Evolutionary conservation across 2,113 vertebrate genomes (phyloP).

Genomic region (Perccottus glenii): DNA sequence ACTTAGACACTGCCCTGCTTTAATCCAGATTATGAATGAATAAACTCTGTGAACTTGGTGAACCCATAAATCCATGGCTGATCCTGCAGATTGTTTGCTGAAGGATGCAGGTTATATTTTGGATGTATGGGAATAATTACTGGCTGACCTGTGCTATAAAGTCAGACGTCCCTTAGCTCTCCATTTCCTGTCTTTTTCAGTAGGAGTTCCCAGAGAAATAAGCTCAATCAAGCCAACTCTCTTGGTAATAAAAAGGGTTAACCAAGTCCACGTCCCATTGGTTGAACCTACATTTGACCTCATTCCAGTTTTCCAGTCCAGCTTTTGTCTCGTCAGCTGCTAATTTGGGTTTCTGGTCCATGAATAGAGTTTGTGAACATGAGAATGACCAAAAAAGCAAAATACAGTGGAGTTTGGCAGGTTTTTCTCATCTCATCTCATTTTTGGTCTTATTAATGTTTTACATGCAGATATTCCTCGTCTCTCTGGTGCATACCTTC

Average conservation of each 20-base stretch:
- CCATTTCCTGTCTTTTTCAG: slow-evolving; percentile 32
- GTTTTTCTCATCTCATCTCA: slow-evolving; percentile 70
- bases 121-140: slow-evolving; percentile 34
- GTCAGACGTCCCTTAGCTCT: slow-evolving; percentile 29
- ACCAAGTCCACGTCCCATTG: slow-evolving; percentile 24
- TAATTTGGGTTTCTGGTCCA: slow-evolving; percentile 52
- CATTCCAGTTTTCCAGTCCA: slow-evolving; percentile 32
- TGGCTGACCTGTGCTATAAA: slow-evolving; percentile 25
- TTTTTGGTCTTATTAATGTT: slow-evolving; percentile 68
- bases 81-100: slow-evolving; percentile 12
- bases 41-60: background rate
- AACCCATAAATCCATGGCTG: background rate
- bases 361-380: slow-evolving; percentile 31
- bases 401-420: slow-evolving; percentile 10
- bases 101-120: slow-evolving; percentile 27
- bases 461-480: slow-evolving; percentile 51
- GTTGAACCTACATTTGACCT: slow-evolving; percentile 32
- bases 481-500: slow-evolving; percentile 43
- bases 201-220: slow-evolving; percentile 39
- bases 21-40: slow-evolving; percentile 5
- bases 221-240: slow-evolving; percentile 3
- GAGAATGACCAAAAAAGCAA: background rate
- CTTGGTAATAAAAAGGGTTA: slow-evolving; percentile 24
- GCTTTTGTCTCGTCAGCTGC: slow-evolving; percentile 39
- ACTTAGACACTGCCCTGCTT: slow-evolving; percentile 5